Evolutionary conservation across 2,888 invertebrate genomes (phyloP), one percentile per base, ranked within the genome.

Genomic region (Lathronympha strigana): DNA sequence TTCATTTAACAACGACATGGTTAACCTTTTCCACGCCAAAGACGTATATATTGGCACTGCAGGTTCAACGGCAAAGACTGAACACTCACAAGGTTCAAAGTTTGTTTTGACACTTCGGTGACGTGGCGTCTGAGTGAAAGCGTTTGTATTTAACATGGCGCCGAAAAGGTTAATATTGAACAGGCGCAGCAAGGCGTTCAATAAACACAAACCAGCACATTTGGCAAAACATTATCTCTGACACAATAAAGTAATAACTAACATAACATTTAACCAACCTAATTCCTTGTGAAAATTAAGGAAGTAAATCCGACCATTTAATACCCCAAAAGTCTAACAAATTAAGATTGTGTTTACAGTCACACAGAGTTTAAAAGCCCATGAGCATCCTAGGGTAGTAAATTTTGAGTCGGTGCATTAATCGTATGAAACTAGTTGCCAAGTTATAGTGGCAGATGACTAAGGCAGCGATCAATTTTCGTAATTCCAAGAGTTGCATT

Each of bases 401-500:
- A 55, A 54, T 54, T 38, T 11, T 11, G 15, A 15, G 23, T 9
- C 21, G 36, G 21, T 28, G 45, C 43, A 58, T 51, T 64, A 64
- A 36, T 45, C 33, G 33, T 51, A 21, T 43, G 43, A 50, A 50
- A 50, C 63, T 36, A 51, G 45, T 21, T 53, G 63, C 64, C 64
- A 64, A 60, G 28, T 45, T 53, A 60, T 51, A 51, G 58, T 51
- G 28, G 28, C 47, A 13, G 25, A 17, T 15, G 60, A 60, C 58
- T 60, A 36, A 58, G 51, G 25, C 58, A 36, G n/a, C 33, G 58
- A 64, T 64, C 58, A 63, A 58, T 58, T 64, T 31, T 31, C 45
- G 25, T 50, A 58, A 36, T 51, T 33, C 31, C 55, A 21, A 54
- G 43, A 15, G 61, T 31, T n/a, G 15, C 38, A 11, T 19, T 53